phyloP scores from a whole-genome alignment of 2,888 invertebrate genomes.

The Steinernema carpocapsae region DNA sequence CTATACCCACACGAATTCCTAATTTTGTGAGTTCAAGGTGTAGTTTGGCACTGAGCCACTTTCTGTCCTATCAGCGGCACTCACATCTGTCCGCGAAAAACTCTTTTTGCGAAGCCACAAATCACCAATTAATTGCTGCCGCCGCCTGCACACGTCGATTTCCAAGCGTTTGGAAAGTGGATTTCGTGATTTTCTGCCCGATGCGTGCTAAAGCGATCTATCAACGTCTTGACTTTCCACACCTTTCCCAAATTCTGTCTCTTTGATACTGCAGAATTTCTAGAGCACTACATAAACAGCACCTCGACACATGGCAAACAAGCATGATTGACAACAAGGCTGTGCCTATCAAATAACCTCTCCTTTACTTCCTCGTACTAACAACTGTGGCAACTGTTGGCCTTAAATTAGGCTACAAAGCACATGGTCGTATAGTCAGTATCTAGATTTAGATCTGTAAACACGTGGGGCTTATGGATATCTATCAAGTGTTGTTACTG shows the following conservation, averaged over 20 bases:
- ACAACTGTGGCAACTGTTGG: background rate
- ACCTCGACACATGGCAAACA: background rate
- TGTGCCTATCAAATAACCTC: background rate
- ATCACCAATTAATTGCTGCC: background rate
- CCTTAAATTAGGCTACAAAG: background rate
- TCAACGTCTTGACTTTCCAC: no score
- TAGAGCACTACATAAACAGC: background rate
- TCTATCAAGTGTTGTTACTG: no score
- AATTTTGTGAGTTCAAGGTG: no score
- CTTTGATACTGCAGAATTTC: background rate
- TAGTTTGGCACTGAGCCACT: no score
- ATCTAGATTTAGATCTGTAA: no score
- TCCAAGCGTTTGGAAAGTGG: no score
- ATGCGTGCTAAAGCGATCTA: no score
- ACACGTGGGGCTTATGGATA: no score
- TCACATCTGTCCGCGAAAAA: slow-evolving; percentile 19
- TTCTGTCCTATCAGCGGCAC: background rate
- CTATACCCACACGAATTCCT: no score
- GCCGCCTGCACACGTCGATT: no score
- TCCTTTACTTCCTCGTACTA: background rate
- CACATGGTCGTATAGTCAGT: no score
- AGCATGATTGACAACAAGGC: background rate
- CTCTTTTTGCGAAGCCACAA: background rate
- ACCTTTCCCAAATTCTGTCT: background rate
- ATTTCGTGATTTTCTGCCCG: no score